Evolutionary conservation across 2,113 vertebrate genomes (phyloP).

Genomic region (Dicentrarchus labrax): DNA sequence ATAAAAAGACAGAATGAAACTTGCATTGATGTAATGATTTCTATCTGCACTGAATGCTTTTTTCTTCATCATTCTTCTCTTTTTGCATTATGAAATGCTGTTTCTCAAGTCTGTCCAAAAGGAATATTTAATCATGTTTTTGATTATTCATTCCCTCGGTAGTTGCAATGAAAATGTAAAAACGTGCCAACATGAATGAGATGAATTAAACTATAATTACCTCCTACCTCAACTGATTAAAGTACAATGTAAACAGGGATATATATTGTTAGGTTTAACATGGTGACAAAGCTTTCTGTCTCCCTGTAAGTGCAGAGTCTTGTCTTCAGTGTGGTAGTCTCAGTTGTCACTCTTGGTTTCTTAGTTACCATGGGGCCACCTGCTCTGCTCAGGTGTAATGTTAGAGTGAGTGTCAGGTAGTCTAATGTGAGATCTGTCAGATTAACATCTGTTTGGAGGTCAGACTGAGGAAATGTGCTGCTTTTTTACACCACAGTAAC

Average conservation of each 20-base stretch:
- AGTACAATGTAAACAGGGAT: not conserved
- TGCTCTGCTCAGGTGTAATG: slow-evolving; percentile 70
- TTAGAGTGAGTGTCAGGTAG: slow-evolving; percentile 74
- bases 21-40: not conserved
- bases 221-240: not conserved
- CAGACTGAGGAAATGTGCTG: slow-evolving; percentile 23
- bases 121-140: not conserved
- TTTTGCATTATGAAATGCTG: not conserved
- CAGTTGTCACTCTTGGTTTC: slow-evolving; percentile 69
- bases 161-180: not conserved
- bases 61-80: not conserved
- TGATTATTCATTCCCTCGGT: not conserved
- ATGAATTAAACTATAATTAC: not conserved
- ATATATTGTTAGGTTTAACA: not conserved
- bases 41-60: too few species aligned
- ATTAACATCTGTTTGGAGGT: slow-evolving; percentile 29
- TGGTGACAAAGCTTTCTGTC: not conserved
- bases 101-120: not conserved
- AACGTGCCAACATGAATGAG: not conserved
- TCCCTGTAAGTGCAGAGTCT: not conserved
- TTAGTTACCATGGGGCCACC: slow-evolving; percentile 70
- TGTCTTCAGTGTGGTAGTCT: slow-evolving; percentile 38
- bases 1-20: slow-evolving; percentile 1
- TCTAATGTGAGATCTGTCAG: slow-evolving; percentile 54
- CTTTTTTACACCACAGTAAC: slow-evolving; percentile 10